Evolutionary conservation across 2,797 vertebrate genomes (phyloP).

Genomic region (Diplodus puntazzo): DNA sequence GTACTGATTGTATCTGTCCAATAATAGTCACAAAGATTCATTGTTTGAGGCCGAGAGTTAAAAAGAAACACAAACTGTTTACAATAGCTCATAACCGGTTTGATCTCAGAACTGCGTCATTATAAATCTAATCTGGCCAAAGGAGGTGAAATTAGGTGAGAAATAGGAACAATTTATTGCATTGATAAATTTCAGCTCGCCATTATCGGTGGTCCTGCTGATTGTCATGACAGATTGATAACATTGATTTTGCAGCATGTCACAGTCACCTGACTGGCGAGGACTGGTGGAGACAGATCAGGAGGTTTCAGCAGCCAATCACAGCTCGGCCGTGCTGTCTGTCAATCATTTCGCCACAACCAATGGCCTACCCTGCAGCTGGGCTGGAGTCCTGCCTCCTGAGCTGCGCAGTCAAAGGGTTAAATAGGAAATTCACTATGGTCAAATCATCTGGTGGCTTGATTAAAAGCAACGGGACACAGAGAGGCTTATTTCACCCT

Average conservation of each 20-base stretch:
- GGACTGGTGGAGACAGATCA: slow-evolving; percentile 82
- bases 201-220: slow-evolving; percentile 43
- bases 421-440: slow-evolving; percentile 57
- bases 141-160: slow-evolving; percentile 6
- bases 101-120: slow-evolving; percentile 15
- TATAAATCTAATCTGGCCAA: slow-evolving; percentile 34
- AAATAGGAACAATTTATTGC: slow-evolving; percentile 40
- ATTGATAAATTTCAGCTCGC: slow-evolving; percentile 45
- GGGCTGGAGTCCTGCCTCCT: slow-evolving; percentile 44
- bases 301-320: slow-evolving; percentile 82
- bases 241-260: slow-evolving; percentile 72
- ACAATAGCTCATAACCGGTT: slow-evolving; percentile 20
- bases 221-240: slow-evolving; percentile 73
- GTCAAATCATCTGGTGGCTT: slow-evolving; percentile 44
- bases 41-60: slow-evolving; percentile 38
- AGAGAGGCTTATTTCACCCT: neutral
- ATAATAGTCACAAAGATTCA: slow-evolving; percentile 20
- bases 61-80: slow-evolving; percentile 30
- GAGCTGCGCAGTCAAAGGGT: slow-evolving; percentile 62
- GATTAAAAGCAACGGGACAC: slow-evolving; percentile 38
- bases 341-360: slow-evolving; percentile 60
- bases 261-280: slow-evolving; percentile 72
- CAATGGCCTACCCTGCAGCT: slow-evolving; percentile 59
- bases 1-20: slow-evolving; percentile 28
- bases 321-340: slow-evolving; percentile 30